Conservation (phyloP, 1,140 invertebrate species). For the Drosophila murphyi region DNA sequence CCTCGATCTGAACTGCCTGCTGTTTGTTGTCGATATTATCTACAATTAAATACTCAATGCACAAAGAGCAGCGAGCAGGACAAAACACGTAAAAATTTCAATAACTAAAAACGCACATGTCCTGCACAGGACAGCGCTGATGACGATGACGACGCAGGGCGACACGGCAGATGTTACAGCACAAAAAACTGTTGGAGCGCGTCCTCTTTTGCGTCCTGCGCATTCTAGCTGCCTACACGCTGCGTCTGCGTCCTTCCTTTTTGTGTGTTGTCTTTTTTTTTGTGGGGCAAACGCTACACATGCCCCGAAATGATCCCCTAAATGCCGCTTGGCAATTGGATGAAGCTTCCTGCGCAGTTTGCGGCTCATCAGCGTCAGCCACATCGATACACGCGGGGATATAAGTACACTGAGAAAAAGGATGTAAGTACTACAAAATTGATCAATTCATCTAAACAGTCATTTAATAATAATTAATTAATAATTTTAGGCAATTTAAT, state of each 20-base stretch:
- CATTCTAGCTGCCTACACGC: conserved; percentile 48
- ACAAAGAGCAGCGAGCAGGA: conserved; percentile 55
- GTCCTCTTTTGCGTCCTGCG: conserved; percentile 41
- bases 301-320: conserved; percentile 76
- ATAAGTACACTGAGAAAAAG: conserved; percentile 26
- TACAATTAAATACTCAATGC: conserved; percentile 82
- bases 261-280: conserved; percentile 12
- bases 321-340: conserved; percentile 72
- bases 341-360: conserved; percentile 75
- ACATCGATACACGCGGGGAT: conserved; percentile 27
- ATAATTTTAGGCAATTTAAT: no score
- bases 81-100: conserved; percentile 82
- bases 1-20: conserved; percentile 41
- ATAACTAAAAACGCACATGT: conserved; percentile 83
- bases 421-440: no score
- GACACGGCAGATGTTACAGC: conserved; percentile 65
- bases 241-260: conserved; percentile 21
- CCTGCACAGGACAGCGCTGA: conserved; percentile 44
- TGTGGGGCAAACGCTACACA: conserved; percentile 53
- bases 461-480: no score
- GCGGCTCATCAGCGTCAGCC: conserved; percentile 75
- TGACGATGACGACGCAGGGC: conserved; percentile 22
- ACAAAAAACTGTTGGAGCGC: conserved; percentile 73
- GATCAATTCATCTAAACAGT: not conserved
- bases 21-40: conserved; percentile 80